Evolutionary conservation across 2,888 invertebrate genomes (phyloP).

Genomic region (Micropterix aruncella): DNA sequence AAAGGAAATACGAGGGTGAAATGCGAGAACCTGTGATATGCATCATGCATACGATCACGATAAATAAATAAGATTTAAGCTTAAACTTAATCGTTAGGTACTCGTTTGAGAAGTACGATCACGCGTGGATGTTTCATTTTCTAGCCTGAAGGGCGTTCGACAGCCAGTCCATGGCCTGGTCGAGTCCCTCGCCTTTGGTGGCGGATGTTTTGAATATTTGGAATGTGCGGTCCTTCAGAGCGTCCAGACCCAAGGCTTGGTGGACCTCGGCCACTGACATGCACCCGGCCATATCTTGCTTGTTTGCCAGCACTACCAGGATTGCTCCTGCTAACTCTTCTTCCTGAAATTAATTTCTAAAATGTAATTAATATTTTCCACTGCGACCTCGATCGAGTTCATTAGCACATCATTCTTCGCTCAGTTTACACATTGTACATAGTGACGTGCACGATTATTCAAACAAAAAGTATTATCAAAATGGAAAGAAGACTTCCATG

Average conservation of each 20-base stretch:
- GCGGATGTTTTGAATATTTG: conserved; percentile 99
- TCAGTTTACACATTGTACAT: too few relatives aligned
- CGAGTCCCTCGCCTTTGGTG: conserved; percentile 93
- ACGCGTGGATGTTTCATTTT: too few relatives aligned
- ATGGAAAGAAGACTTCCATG: conserved; percentile 2
- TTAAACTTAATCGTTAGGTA: neutral
- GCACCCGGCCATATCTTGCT: conserved; percentile 98
- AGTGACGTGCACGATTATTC: too few relatives aligned
- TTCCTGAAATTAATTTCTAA: conserved; percentile 47
- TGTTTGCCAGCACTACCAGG: conserved; percentile 94
- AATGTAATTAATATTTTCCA: conserved; percentile 12
- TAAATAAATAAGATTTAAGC: neutral
- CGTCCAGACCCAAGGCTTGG: conserved; percentile 87
- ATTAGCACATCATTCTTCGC: too few relatives aligned
- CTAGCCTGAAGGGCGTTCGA: conserved; percentile 79
- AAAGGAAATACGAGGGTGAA: too few relatives aligned
- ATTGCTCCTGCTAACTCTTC: conserved; percentile 94
- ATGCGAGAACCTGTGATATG: too few relatives aligned
- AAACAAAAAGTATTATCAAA: conserved; percentile 4
- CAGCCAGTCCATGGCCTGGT: conserved; percentile 99
- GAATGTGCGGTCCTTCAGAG: conserved; percentile 92
- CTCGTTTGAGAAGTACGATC: too few relatives aligned
- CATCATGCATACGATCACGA: neutral
- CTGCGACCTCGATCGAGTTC: too few relatives aligned
- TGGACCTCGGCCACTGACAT: conserved; percentile 95